phyloP scores from a whole-genome alignment of 23 tunicate species.

The Styela clava region DNA sequence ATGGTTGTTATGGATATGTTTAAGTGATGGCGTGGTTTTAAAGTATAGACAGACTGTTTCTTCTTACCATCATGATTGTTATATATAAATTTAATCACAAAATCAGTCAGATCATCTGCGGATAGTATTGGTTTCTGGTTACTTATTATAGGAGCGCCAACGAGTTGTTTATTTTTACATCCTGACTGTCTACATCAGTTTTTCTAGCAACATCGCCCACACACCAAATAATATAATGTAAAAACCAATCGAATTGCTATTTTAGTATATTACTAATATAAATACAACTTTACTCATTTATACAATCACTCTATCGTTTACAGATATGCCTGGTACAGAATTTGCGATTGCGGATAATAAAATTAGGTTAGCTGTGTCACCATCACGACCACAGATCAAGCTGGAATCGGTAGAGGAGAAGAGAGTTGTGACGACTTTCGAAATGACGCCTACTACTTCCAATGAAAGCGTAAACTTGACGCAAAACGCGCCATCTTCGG shows the following conservation, averaged over 20 bases:
- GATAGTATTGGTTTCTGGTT: neutral
- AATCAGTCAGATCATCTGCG: no score
- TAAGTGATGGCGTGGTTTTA: no score
- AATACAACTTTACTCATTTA: neutral
- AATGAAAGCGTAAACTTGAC: neutral
- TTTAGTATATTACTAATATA: neutral
- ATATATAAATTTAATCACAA: no score
- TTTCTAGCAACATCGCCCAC: neutral
- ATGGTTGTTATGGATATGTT: no score
- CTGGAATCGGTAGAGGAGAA: neutral
- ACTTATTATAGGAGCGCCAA: neutral
- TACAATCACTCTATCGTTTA: neutral
- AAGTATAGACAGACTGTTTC: no score
- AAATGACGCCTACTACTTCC: neutral
- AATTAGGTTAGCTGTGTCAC: neutral
- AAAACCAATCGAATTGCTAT: no score
- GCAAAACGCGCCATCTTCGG: neutral
- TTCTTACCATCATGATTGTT: no score
- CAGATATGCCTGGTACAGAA: constrained; percentile 15
- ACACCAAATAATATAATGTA: no score
- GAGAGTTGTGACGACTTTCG: neutral
- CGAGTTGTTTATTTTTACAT: neutral
- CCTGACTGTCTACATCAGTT: neutral
- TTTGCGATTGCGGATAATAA: neutral
- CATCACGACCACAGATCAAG: neutral